Conservation (phyloP, 2,888 invertebrate genomes). For the Hylaea fasciaria region DNA sequence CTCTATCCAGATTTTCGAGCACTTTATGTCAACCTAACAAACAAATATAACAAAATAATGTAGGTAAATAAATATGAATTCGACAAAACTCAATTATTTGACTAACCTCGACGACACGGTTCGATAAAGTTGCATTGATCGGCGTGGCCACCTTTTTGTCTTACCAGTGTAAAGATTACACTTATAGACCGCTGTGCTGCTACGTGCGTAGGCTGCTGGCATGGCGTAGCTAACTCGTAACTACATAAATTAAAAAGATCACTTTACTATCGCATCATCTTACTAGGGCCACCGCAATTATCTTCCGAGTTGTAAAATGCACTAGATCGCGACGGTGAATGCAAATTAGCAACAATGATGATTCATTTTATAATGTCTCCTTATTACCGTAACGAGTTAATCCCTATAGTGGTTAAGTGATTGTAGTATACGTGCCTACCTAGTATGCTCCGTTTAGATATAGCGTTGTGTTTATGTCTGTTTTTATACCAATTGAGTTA, state of each 20-base stretch:
- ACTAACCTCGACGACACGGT: too few relatives aligned
- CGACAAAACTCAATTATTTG: too few relatives aligned
- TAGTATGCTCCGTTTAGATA: not conserved
- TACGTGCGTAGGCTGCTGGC: too few relatives aligned
- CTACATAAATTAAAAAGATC: not conserved
- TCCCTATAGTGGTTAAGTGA: constrained; percentile 27
- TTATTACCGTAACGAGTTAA: constrained; percentile 53
- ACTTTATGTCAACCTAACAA: too few relatives aligned
- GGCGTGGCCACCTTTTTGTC: too few relatives aligned
- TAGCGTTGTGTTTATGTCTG: not conserved
- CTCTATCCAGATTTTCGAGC: too few relatives aligned
- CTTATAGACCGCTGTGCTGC: too few relatives aligned
- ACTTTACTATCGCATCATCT: not conserved
- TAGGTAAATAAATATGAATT: too few relatives aligned
- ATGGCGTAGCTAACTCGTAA: too few relatives aligned
- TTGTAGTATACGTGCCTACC: constrained; percentile 9
- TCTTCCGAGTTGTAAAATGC: constrained; percentile 39
- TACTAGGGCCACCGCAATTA: constrained; percentile 39
- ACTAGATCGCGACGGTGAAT: constrained; percentile 47
- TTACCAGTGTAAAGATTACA: too few relatives aligned
- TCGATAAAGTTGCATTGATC: too few relatives aligned
- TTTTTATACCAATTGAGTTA: constrained; percentile 4
- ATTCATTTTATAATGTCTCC: constrained; percentile 55
- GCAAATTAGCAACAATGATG: constrained; percentile 72
- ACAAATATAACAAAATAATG: too few relatives aligned